These are phyloP conservation scores for Sepioteuthis lessoniana DNA, from an alignment of 2,888 invertebrate species.

Conservation along the genomic window DNA sequence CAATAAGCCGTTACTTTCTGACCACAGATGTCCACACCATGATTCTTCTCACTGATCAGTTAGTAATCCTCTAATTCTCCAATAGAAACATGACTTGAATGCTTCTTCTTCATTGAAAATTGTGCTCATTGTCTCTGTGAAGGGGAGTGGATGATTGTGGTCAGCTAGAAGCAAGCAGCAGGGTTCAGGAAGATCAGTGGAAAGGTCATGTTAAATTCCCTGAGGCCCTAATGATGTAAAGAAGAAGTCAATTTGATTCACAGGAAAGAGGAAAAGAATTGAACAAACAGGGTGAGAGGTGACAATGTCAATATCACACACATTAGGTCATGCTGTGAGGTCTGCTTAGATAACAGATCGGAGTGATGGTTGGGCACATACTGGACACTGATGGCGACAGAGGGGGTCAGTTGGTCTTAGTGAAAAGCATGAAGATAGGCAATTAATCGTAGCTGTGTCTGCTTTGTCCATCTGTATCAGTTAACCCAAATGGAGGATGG, in stretches of 20 bases:
- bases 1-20: not conserved
- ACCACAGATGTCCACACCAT: not conserved
- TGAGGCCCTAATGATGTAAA: not conserved
- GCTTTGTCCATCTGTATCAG: not conserved
- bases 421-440: not conserved
- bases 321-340: not conserved
- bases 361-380: not conserved
- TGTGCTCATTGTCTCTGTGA: conserved; percentile 7
- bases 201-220: not conserved
- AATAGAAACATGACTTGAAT: conserved; percentile 33
- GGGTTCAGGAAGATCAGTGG: conserved; percentile 33
- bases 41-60: not conserved
- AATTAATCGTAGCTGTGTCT: not conserved
- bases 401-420: not conserved
- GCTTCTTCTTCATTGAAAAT: not conserved
- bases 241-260: not conserved
- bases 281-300: conserved; percentile 13
- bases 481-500: not conserved
- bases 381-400: not conserved
- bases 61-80: not conserved
- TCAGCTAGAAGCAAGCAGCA: not conserved
- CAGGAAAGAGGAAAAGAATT: not conserved
- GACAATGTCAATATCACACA: not conserved
- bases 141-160: not conserved
- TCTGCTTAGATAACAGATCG: conserved; percentile 33